Evolutionary conservation across 92 coral and sea anemone genomes (phyloP), one percentile per base, ranked within the genome.

Genomic region (Ricordea florida): DNA sequence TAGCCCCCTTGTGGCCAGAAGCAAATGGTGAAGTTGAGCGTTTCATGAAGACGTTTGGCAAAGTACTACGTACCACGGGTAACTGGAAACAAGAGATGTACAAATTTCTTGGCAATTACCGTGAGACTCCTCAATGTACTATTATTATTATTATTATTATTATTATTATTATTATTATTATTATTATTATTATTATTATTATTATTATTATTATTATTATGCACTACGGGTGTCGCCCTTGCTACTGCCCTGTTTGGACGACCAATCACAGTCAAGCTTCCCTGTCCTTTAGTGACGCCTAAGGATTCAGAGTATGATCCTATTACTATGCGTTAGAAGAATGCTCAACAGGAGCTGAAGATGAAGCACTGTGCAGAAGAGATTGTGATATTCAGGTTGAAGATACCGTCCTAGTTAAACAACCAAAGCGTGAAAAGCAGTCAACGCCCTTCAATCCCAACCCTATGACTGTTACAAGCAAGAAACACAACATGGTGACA

Each of bases 401-500:
- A 24, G 46, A 14, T 3, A 58, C 69, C 53, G 68, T 49, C 69
- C 16, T 35, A n/a, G n/a, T n/a, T n/a, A n/a, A n/a, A n/a, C n/a
- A n/a, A n/a, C n/a, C n/a, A n/a, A n/a, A n/a, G n/a, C 10, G 78
- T 69, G 37, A 18, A 40, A n/a, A n/a, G 14, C 9, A 23, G 15
- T 6, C 24, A 17, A 14, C 18, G 50, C 14, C 50, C 50, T 49
- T 10, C 13, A 60, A 62, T 73, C 82, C 27, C 37, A 33, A 53
- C 79, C 69, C 72, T 27, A 40, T 70, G 28, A 21, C 32, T 22
- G 70, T 55, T 58, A 32, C 56, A 10, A 30, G 26, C 22, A 50
- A 48, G 28, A 71, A 79, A 38, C 80, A 61, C 31, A 52, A 74
- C 24, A 81, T 81, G 82, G 44, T 81, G 37, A 81, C 67, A 5